phyloP scores from a whole-genome alignment of 1,140 invertebrate genomes.

The Macrocentrus cingulum region DNA sequence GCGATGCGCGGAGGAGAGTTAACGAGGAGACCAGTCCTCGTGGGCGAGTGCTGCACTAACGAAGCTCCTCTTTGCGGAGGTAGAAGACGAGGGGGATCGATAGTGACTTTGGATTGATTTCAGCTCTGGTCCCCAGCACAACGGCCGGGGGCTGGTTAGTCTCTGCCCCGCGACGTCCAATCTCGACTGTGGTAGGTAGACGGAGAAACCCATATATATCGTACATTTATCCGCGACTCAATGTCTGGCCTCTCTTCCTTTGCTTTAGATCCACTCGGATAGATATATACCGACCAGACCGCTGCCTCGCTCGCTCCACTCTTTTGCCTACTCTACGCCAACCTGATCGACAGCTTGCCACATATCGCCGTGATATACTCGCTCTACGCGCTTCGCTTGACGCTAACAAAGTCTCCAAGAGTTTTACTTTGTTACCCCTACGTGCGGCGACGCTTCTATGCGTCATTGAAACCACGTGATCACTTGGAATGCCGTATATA shows the following conservation, averaged over 20 bases:
- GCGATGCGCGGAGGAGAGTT: slow-evolving; percentile 17
- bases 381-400: slow-evolving; percentile 16
- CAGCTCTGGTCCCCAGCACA: slow-evolving; percentile 16
- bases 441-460: neutral
- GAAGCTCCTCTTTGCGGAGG: slow-evolving; percentile 21
- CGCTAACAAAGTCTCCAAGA: slow-evolving; percentile 24
- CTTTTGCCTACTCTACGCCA: neutral
- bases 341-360: slow-evolving; percentile 26
- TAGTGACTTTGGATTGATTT: slow-evolving; percentile 35
- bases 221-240: slow-evolving; percentile 10
- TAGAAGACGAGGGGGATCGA: slow-evolving; percentile 23
- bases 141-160: slow-evolving; percentile 3
- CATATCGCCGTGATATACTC: slow-evolving; percentile 23
- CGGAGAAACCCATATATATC: neutral
- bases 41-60: slow-evolving; percentile 33
- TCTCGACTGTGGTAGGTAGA: slow-evolving; percentile 19
- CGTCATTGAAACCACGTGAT: neutral
- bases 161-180: slow-evolving; percentile 3
- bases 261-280: neutral
- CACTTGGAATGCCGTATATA: no score
- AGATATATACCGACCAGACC: slow-evolving; percentile 20
- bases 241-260: neutral
- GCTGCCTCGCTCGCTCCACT: neutral
- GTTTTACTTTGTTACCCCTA: no score
- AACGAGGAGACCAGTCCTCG: slow-evolving; percentile 27